Percentiles rank a stretch among this genome's conserved stretches.
phyloP scores from a whole-genome alignment of 1,140 invertebrate species.

The Drosophila nannoptera region DNA sequence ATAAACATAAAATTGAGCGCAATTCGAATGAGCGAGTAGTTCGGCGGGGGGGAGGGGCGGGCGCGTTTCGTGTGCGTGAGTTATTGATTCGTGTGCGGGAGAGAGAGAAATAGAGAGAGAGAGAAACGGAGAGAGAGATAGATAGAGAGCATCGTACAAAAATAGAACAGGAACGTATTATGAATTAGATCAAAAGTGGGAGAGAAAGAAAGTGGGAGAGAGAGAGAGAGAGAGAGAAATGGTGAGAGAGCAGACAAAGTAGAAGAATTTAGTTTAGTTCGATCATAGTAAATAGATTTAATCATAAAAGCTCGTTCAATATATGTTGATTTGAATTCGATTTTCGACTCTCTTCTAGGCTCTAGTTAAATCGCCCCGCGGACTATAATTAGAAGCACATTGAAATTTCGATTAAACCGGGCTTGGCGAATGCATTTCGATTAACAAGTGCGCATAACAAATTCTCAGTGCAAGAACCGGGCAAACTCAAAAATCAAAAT shows the following conservation, averaged over 20 bases:
- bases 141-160: slow-evolving; percentile 47
- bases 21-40: slow-evolving; percentile 18
- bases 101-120: slow-evolving; percentile 30
- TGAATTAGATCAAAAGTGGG: slow-evolving; percentile 9
- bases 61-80: slow-evolving; percentile 21
- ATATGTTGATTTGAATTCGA: background rate
- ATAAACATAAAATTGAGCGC: slow-evolving; percentile 37
- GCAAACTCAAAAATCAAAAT: background rate
- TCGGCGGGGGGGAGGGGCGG: slow-evolving; percentile 23
- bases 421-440: slow-evolving; percentile 5
- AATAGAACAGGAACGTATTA: slow-evolving; percentile 24
- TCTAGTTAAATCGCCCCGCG: slow-evolving; percentile 21
- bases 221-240: slow-evolving; percentile 55
- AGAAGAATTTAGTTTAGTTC: slow-evolving; percentile 51
- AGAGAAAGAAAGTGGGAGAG: slow-evolving; percentile 39
- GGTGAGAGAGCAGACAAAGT: slow-evolving; percentile 73
- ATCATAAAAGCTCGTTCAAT: slow-evolving; percentile 35
- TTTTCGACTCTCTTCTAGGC: slow-evolving; percentile 2
- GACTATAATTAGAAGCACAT: slow-evolving; percentile 23
- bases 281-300: slow-evolving; percentile 33
- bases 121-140: slow-evolving; percentile 54
- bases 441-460: slow-evolving; percentile 14
- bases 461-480: slow-evolving; percentile 10
- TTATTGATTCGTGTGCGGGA: slow-evolving; percentile 21
- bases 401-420: slow-evolving; percentile 61